Conservation (phyloP, 2,888 invertebrate species). For the Calliphora vomitoria region DNA sequence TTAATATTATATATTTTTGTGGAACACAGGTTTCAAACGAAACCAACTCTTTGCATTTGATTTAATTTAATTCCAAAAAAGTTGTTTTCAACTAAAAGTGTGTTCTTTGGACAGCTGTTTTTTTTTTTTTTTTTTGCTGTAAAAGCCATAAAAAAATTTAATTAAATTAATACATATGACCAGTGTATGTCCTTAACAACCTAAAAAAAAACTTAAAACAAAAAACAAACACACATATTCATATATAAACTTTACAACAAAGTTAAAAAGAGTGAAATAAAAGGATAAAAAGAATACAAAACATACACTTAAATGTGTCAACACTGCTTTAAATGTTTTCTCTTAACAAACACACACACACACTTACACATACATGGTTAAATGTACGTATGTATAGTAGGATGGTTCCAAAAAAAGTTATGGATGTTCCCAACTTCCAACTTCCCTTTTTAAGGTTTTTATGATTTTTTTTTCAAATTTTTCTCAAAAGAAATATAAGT, state of each 20-base stretch:
- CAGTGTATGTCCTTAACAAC: constrained; percentile 55
- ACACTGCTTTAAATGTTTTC: constrained; percentile 60
- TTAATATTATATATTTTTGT: too few species aligned
- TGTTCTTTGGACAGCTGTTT: constrained; percentile 16
- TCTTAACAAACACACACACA: constrained; percentile 40
- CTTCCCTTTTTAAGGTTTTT: too few species aligned
- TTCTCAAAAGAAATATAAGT: too few species aligned
- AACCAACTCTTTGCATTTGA: constrained; percentile 1
- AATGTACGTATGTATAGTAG: background rate
- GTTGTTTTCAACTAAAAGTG: constrained; percentile 16
- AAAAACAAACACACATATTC: constrained; percentile 22
- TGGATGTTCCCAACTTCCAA: too few species aligned
- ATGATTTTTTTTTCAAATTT: too few species aligned
- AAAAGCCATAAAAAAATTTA: constrained; percentile 64
- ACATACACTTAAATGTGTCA: constrained; percentile 70
- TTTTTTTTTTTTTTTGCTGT: background rate
- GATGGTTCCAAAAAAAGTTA: too few species aligned
- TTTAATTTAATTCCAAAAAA: constrained; percentile 43
- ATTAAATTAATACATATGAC: constrained; percentile 67
- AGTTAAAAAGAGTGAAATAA: constrained; percentile 37
- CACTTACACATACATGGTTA: background rate
- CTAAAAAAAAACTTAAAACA: constrained; percentile 6
- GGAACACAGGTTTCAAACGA: background rate
- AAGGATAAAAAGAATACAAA: constrained; percentile 50
- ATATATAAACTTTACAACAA: constrained; percentile 30